Conservation (phyloP, 2,113 vertebrate genomes). For the Aegithalos caudatus region DNA sequence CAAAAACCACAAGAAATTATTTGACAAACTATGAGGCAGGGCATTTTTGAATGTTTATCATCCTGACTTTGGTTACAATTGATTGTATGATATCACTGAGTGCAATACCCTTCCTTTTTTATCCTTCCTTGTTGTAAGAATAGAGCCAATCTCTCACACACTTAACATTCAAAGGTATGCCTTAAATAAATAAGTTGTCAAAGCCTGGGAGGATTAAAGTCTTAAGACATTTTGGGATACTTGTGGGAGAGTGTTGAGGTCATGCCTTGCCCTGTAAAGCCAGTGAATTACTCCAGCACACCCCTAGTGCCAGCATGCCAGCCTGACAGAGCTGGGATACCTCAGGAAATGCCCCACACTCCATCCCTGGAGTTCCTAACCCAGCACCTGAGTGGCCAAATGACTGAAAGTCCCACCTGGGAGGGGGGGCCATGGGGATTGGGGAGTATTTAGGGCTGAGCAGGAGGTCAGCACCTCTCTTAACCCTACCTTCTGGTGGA, state of each 20-base stretch:
- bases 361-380: neutral
- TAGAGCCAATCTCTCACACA: neutral
- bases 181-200: neutral
- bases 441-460: neutral
- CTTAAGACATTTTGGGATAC: neutral
- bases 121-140: neutral
- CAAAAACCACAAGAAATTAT: neutral
- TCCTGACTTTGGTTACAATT: neutral
- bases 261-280: neutral
- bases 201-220: neutral
- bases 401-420: neutral
- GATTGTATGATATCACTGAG: neutral
- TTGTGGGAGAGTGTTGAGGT: neutral
- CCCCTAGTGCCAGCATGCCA: neutral
- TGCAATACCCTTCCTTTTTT: neutral
- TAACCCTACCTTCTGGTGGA: accelerated
- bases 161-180: neutral
- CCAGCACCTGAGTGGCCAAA: neutral
- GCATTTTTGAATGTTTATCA: neutral
- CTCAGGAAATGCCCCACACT: neutral
- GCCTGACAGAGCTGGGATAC: neutral
- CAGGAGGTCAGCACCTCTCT: accelerated
- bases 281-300: neutral
- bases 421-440: neutral
- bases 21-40: neutral